A percentile compares a stretch with the other conserved stretches of the same genome.
Evolutionary conservation across 2,888 invertebrate species (phyloP).

Genomic region (Ecdyonurus torrentis): DNA sequence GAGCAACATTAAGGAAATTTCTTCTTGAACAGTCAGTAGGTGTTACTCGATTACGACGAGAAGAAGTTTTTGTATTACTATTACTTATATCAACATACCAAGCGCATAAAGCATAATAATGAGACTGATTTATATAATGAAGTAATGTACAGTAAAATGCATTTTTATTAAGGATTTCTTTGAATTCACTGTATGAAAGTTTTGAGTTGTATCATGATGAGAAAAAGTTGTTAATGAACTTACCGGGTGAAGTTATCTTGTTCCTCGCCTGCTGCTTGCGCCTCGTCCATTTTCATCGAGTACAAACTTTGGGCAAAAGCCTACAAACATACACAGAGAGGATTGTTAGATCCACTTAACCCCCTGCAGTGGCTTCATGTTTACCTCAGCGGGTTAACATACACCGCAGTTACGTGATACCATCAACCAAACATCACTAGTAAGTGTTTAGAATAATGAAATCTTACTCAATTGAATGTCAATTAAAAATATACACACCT

Average conservation of each 20-base stretch:
- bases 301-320: conserved; percentile 60
- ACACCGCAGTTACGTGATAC: too few species aligned
- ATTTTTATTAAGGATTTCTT: not conserved
- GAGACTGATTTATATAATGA: not conserved
- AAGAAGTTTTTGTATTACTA: too few species aligned
- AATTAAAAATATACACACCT: too few species aligned
- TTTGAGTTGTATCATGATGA: not conserved
- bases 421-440: too few species aligned
- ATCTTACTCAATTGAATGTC: too few species aligned
- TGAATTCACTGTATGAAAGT: not conserved
- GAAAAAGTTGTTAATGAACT: conserved; percentile 14
- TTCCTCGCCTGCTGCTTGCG: conserved; percentile 27
- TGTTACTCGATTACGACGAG: too few species aligned
- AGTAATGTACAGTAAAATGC: not conserved
- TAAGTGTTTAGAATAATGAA: too few species aligned
- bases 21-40: too few species aligned
- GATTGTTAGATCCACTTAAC: not conserved
- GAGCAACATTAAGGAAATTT: too few species aligned
- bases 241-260: conserved; percentile 39
- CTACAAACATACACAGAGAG: conserved; percentile 26
- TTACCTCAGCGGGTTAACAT: too few species aligned
- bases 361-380: too few species aligned
- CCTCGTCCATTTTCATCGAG: conserved; percentile 53
- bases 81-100: too few species aligned
- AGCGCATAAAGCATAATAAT: not conserved